phyloP scores from a whole-genome alignment of 2,113 vertebrate species.

The Myodes glareolus region DNA sequence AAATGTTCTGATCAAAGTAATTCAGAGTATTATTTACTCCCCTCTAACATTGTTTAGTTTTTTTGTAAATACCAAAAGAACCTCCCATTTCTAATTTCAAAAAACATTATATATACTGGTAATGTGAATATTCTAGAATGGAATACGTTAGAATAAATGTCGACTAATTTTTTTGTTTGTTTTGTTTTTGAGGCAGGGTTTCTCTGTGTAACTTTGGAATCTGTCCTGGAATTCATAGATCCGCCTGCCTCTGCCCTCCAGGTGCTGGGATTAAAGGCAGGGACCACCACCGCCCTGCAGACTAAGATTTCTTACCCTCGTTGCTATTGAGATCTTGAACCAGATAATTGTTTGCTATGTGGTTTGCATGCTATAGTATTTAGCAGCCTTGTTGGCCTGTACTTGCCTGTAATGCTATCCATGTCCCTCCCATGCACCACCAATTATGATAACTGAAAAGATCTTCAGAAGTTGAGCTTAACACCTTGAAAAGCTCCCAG shows the following conservation, averaged over 20 bases:
- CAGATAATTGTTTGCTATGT: not conserved
- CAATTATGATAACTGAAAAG: slow-evolving; percentile 22
- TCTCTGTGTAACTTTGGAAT: no score
- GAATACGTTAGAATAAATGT: not conserved
- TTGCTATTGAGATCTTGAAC: not conserved
- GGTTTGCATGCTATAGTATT: not conserved
- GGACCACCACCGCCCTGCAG: not conserved
- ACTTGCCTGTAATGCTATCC: not conserved
- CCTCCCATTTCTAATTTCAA: not conserved
- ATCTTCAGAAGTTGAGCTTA: not conserved
- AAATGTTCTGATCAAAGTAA: not conserved
- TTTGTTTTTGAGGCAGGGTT: no score
- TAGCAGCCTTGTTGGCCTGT: not conserved
- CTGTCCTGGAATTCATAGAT: no score
- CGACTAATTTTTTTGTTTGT: not conserved
- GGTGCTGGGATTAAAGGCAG: no score
- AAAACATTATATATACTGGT: not conserved
- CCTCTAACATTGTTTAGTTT: not conserved
- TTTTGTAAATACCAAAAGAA: slow-evolving; percentile 20
- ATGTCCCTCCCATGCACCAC: accelerated
- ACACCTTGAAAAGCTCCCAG: not conserved
- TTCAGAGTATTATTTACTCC: not conserved
- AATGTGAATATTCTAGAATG: not conserved
- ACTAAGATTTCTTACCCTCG: not conserved
- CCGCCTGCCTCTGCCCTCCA: no score